Conservation (phyloP, 2,113 vertebrate genomes). For the Hippotragus niger region DNA sequence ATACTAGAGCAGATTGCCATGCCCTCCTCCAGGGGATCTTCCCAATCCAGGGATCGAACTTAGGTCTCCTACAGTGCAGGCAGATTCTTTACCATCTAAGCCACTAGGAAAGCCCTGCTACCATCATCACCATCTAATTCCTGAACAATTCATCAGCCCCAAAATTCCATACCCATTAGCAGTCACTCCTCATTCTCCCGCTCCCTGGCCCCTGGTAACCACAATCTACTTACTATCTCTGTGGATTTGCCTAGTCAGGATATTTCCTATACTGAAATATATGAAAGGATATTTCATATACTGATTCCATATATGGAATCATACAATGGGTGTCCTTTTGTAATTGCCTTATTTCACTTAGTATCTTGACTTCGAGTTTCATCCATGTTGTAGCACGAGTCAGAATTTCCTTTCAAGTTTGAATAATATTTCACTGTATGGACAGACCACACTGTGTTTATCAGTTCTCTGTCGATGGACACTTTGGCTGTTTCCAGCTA, state of each 20-base stretch:
- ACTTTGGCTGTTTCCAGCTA: neutral
- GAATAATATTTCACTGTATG: neutral
- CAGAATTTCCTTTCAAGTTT: neutral
- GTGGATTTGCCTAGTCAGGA: neutral
- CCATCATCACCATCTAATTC: neutral
- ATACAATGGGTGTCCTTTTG: neutral
- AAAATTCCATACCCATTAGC: neutral
- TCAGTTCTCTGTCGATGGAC: neutral
- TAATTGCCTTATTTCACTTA: neutral
- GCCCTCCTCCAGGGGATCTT: neutral
- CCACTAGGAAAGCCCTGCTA: neutral
- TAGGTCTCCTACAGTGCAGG: neutral
- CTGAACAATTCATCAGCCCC: neutral
- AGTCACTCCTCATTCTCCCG: neutral
- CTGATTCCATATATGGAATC: neutral
- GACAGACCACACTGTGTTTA: neutral
- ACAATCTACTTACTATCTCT: neutral
- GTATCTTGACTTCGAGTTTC: neutral
- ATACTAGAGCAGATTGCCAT: neutral
- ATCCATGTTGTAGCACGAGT: neutral
- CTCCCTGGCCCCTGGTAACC: neutral
- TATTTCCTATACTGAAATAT: neutral
- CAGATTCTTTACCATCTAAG: neutral
- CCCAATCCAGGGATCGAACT: neutral
- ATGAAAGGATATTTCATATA: neutral